phyloP scores from a whole-genome alignment of 2,113 vertebrate species.

The Lontra canadensis region DNA sequence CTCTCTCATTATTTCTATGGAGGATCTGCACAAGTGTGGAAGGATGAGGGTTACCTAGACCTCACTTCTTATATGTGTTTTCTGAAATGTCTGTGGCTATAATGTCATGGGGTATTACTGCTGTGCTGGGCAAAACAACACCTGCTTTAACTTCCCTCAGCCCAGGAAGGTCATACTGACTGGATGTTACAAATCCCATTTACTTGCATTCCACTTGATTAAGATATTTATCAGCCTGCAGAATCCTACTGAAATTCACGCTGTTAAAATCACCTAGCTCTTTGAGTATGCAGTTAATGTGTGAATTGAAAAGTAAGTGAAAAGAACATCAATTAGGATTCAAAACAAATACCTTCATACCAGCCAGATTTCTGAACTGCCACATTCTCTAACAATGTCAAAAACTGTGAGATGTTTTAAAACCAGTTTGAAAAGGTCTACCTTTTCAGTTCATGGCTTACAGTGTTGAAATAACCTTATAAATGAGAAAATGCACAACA shows the following conservation, averaged over 20 bases:
- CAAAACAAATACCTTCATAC: background rate
- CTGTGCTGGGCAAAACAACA: background rate
- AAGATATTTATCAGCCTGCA: background rate
- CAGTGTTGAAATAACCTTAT: background rate
- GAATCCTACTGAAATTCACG: background rate
- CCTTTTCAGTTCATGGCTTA: background rate
- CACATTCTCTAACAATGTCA: background rate
- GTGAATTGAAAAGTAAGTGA: conserved; percentile 4
- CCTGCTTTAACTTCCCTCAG: background rate
- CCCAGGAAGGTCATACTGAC: background rate
- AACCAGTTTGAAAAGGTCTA: background rate
- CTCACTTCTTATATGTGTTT: background rate
- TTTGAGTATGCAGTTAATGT: background rate
- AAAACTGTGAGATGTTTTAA: background rate
- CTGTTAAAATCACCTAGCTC: background rate
- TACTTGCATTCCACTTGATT: background rate
- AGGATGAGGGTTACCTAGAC: background rate
- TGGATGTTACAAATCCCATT: background rate
- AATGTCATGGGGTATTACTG: background rate
- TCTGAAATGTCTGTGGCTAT: background rate
- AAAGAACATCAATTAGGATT: background rate
- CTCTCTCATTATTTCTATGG: too few relatives aligned
- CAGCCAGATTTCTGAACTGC: background rate
- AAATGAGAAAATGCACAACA: background rate
- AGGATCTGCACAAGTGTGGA: background rate